phyloP scores from a whole-genome alignment of 2,797 vertebrate genomes.

The Fistularia commersonii region DNA sequence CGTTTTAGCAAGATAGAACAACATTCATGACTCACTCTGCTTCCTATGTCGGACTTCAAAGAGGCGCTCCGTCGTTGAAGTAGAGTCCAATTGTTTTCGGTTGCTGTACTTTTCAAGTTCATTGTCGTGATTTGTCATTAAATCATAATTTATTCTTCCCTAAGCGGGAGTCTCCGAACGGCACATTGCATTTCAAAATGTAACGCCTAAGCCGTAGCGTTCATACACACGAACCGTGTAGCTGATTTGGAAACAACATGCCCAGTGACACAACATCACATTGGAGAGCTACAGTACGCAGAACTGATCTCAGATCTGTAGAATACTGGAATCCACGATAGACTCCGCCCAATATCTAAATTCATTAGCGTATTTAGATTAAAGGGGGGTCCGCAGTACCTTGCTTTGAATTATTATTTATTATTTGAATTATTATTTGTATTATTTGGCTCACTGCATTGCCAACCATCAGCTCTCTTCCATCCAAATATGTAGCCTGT shows the following conservation, averaged over 20 bases:
- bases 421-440: slow-evolving; percentile 34
- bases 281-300: fast-evolving
- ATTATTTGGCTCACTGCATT: background rate
- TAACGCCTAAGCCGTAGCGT: slow-evolving; percentile 42
- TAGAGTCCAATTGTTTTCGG: too few relatives aligned
- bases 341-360: slow-evolving; percentile 1
- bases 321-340: fast-evolving
- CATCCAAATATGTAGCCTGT: too few relatives aligned
- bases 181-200: slow-evolving; percentile 49
- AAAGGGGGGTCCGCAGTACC: slow-evolving; percentile 5
- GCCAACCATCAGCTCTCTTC: slow-evolving; percentile 21
- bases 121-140: slow-evolving; percentile 1
- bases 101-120: slow-evolving; percentile 5
- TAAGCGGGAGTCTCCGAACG: background rate
- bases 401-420: slow-evolving; percentile 37
- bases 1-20: too few relatives aligned
- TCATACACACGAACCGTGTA: too few relatives aligned
- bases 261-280: background rate
- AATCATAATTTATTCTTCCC: slow-evolving; percentile 16
- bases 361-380: slow-evolving; percentile 40
- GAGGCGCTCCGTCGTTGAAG: too few relatives aligned
- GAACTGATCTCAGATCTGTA: slow-evolving; percentile 50
- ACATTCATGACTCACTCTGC: too few relatives aligned
- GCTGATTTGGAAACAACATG: slow-evolving; percentile 51
- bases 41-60: too few relatives aligned